phyloP scores from a whole-genome alignment of 2,888 invertebrate genomes.

The Ceraclea dissimilis region DNA sequence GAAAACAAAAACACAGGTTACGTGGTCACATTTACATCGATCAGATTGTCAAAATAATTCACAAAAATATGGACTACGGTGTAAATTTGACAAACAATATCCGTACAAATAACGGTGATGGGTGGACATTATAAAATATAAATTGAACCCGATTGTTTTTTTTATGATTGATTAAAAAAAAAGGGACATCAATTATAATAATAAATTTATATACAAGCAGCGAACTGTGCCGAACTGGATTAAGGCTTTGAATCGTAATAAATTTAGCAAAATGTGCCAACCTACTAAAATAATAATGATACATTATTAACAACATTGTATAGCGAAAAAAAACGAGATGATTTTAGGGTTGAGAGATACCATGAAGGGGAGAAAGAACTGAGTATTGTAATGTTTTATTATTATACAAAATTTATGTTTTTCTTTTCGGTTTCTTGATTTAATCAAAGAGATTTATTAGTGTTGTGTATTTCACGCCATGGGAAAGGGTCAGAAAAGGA shows the following conservation, averaged over 20 bases:
- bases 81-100: not conserved
- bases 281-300: slow-evolving; percentile 14
- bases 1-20: not conserved
- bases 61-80: not conserved
- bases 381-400: slow-evolving; percentile 21
- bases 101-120: not conserved
- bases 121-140: not conserved
- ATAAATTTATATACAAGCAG: not conserved
- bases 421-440: slow-evolving; percentile 26
- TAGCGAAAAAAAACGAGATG: slow-evolving; percentile 7
- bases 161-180: not conserved
- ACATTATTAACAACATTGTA: not conserved
- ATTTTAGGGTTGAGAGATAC: slow-evolving; percentile 8
- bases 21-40: not conserved
- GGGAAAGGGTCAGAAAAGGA: slow-evolving; percentile 12
- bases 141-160: not conserved
- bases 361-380: slow-evolving; percentile 15
- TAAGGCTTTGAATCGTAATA: slow-evolving; percentile 23
- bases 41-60: not conserved
- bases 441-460: slow-evolving; percentile 26
- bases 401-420: slow-evolving; percentile 25
- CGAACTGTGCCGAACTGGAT: slow-evolving; percentile 25
- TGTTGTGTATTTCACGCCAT: slow-evolving; percentile 12
- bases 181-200: not conserved
- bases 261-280: slow-evolving; percentile 20